A percentile compares a stretch with the other conserved stretches of the same genome.
These are phyloP conservation scores for Bagarius yarrelli DNA, from an alignment of 2,113 vertebrate genomes.

Conservation along the genomic window DNA sequence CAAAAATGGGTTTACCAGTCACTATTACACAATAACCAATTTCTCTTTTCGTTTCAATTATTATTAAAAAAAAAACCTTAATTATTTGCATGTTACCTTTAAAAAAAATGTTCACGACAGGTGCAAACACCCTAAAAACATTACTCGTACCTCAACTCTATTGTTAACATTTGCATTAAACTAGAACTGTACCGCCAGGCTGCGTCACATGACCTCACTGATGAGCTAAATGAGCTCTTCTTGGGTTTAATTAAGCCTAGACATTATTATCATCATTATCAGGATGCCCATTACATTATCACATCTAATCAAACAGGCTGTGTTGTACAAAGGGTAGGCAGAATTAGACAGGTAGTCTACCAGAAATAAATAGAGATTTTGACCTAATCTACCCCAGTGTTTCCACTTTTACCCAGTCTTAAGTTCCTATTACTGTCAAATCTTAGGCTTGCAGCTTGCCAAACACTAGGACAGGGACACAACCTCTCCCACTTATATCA, in stretches of 20 bases:
- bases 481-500: constrained; percentile 43
- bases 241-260: constrained; percentile 13
- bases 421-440: constrained; percentile 36
- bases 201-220: background rate
- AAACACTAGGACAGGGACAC: constrained; percentile 28
- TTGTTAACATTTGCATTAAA: too few relatives aligned
- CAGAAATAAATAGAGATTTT: constrained; percentile 13
- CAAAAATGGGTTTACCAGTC: too few relatives aligned
- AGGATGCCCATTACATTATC: background rate
- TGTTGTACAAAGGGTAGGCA: background rate
- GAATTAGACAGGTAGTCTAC: background rate
- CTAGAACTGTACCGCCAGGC: too few relatives aligned
- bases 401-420: constrained; percentile 15
- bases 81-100: too few relatives aligned
- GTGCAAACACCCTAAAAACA: too few relatives aligned
- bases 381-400: background rate
- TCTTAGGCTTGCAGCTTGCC: constrained; percentile 21
- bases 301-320: constrained; percentile 13
- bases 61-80: too few relatives aligned
- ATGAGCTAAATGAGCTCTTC: background rate
- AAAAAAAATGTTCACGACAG: too few relatives aligned
- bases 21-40: too few relatives aligned
- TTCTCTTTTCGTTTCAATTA: too few relatives aligned
- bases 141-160: too few relatives aligned
- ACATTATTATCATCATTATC: background rate